These are phyloP conservation scores for Volucella inanis DNA, from an alignment of 2,888 invertebrate genomes.

Conservation along the genomic window DNA sequence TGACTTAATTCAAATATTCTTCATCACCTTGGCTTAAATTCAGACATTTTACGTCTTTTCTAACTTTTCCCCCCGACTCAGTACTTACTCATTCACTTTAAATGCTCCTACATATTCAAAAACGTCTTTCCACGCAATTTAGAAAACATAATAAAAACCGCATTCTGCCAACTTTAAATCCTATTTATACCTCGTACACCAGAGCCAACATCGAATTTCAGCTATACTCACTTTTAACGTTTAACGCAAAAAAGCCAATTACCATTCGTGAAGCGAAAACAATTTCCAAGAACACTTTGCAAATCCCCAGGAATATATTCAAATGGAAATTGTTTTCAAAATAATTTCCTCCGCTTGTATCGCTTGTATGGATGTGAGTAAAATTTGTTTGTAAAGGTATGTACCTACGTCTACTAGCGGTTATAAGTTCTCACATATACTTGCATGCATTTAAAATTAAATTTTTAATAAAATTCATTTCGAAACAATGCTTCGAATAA, in stretches of 20 bases:
- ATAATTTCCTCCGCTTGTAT: conserved; percentile 32
- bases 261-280: conserved; percentile 2
- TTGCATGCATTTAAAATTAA: conserved; percentile 56
- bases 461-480: conserved; percentile 66
- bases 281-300: conserved; percentile 38
- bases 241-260: conserved; percentile 32
- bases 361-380: conserved; percentile 1
- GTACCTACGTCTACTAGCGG: too few relatives aligned
- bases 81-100: too few relatives aligned
- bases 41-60: too few relatives aligned
- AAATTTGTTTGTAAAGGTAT: too few relatives aligned
- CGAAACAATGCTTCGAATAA: conserved; percentile 48
- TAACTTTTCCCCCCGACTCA: too few relatives aligned
- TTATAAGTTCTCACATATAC: background rate
- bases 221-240: background rate
- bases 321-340: conserved; percentile 68
- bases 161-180: too few relatives aligned
- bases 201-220: background rate
- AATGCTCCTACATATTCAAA: too few relatives aligned
- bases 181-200: too few relatives aligned
- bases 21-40: too few relatives aligned
- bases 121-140: too few relatives aligned
- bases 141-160: too few relatives aligned
- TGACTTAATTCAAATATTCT: too few relatives aligned
- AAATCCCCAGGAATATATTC: conserved; percentile 57